Evolutionary conservation across 2,113 vertebrate species (phyloP).

Genomic region (Glareola pratincola): DNA sequence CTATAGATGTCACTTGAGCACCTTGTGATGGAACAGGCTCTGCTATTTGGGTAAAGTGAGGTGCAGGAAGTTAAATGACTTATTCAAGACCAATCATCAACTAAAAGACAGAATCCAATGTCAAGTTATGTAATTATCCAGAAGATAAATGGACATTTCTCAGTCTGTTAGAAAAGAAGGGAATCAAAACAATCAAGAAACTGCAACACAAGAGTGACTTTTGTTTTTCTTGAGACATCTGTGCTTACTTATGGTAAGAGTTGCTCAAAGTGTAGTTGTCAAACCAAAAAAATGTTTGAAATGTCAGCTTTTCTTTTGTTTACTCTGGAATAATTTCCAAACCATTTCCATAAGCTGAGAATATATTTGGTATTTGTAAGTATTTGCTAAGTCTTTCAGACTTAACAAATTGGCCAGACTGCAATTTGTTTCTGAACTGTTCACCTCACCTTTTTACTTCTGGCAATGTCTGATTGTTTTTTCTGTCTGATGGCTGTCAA

Average conservation of each 20-base stretch:
- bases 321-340: background rate
- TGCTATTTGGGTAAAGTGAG: background rate
- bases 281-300: constrained; percentile 24
- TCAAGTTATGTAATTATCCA: background rate
- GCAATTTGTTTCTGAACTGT: constrained; percentile 27
- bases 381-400: background rate
- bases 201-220: background rate
- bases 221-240: constrained; percentile 20
- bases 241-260: constrained; percentile 17
- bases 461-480: background rate
- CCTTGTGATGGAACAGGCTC: background rate
- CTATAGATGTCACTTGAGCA: background rate
- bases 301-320: background rate
- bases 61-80: background rate
- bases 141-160: background rate
- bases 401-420: background rate
- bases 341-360: background rate
- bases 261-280: background rate
- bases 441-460: constrained; percentile 22
- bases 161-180: background rate
- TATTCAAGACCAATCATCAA: background rate
- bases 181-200: background rate
- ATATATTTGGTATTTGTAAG: background rate
- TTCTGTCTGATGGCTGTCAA: constrained; percentile 1
- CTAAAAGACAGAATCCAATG: background rate